Evolutionary conservation across 2,797 vertebrate species (phyloP).

Genomic region (Alca torda): DNA sequence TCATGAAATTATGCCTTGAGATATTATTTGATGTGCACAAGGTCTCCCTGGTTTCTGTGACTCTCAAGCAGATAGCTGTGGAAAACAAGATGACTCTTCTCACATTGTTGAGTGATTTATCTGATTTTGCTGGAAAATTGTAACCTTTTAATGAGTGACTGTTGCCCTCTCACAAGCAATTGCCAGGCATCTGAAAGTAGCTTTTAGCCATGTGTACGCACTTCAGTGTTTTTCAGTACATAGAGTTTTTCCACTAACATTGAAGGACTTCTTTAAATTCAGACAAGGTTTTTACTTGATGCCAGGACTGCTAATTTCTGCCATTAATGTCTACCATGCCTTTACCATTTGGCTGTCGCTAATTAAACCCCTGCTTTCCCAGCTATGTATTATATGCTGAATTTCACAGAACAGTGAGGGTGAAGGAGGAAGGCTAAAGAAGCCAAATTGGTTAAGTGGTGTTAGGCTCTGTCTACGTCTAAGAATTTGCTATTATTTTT

Average conservation of each 20-base stretch:
- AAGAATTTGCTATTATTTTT: background rate
- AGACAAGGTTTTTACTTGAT: background rate
- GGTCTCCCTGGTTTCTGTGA: background rate
- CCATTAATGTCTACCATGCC: background rate
- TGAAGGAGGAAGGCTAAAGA: background rate
- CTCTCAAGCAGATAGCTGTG: background rate
- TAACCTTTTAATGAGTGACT: slow-evolving; percentile 45
- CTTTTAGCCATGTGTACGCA: background rate
- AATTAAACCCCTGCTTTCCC: background rate
- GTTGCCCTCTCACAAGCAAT: background rate
- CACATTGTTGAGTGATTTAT: background rate
- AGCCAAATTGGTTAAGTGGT: background rate
- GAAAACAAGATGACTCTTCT: slow-evolving; percentile 42
- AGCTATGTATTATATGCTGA: background rate
- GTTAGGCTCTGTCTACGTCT: background rate
- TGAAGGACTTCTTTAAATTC: background rate
- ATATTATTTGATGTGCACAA: background rate
- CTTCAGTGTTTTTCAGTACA: background rate
- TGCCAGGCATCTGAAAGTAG: background rate
- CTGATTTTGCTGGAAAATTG: slow-evolving; percentile 45
- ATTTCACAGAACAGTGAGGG: background rate
- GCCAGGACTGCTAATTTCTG: background rate
- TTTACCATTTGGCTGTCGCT: background rate
- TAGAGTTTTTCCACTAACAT: background rate
- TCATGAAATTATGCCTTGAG: background rate